Conservation (phyloP, 2,113 vertebrate genomes). For the Piaya cayana region DNA sequence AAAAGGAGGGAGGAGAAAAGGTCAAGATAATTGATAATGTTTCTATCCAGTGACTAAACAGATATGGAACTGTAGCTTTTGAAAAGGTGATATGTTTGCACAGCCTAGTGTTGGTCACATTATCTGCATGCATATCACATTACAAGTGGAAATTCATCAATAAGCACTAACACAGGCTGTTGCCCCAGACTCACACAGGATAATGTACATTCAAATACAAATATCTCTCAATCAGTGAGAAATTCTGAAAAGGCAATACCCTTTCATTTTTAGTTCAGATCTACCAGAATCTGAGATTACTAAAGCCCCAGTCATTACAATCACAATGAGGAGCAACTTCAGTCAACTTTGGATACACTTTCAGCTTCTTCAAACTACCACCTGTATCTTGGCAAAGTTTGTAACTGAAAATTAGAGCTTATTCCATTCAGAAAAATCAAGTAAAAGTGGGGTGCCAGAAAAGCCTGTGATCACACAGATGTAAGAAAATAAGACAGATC, state of each 20-base stretch:
- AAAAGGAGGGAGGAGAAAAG: accelerated
- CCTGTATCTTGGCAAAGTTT: not conserved
- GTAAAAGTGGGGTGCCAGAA: not conserved
- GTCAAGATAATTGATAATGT: not conserved
- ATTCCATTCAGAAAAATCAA: not conserved
- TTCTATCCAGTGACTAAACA: not conserved
- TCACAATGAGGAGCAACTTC: not conserved
- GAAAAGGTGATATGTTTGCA: not conserved
- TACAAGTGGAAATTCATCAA: not conserved
- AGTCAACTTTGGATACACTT: not conserved
- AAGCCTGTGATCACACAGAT: not conserved
- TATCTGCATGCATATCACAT: not conserved
- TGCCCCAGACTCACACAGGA: not conserved
- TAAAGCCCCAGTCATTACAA: not conserved
- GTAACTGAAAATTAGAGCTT: not conserved
- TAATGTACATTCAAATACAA: not conserved
- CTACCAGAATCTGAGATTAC: not conserved
- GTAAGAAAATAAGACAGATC: not conserved
- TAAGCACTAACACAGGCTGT: not conserved
- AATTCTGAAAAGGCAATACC: not conserved
- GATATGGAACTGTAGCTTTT: not conserved
- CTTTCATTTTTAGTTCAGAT: not conserved
- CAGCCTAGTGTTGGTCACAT: not conserved
- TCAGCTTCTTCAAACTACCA: not conserved
- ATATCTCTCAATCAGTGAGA: not conserved